These are phyloP conservation scores for Lepidostoma basale DNA, from an alignment of 1,140 invertebrate genomes.

Conservation along the genomic window DNA sequence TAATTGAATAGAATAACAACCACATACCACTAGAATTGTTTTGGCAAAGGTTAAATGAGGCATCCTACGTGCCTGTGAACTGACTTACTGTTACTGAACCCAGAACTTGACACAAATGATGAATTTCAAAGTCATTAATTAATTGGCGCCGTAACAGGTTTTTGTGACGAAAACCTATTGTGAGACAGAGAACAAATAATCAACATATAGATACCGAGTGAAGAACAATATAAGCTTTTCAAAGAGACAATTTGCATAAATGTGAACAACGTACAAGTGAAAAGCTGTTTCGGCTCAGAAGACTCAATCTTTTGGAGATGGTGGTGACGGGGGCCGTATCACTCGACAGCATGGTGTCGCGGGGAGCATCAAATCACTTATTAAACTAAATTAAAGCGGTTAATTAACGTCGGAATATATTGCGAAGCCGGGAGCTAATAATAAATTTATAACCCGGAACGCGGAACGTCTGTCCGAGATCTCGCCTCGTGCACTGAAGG, in stretches of 20 bases:
- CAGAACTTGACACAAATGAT: not conserved
- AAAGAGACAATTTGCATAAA: not conserved
- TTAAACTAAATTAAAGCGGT: not conserved
- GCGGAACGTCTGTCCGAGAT: slow-evolving; percentile 10
- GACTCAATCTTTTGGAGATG: slow-evolving; percentile 15
- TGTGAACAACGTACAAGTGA: slow-evolving; percentile 18
- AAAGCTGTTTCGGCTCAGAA: slow-evolving; percentile 29
- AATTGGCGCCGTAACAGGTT: not conserved
- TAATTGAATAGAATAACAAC: too few species aligned
- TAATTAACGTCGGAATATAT: too few species aligned
- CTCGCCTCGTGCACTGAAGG: not conserved
- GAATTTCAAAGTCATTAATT: too few species aligned
- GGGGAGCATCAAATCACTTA: not conserved
- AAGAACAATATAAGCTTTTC: too few species aligned
- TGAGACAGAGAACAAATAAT: too few species aligned
- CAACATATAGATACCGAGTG: too few species aligned
- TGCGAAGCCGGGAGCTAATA: too few species aligned
- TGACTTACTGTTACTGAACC: not conserved
- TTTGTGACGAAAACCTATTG: not conserved
- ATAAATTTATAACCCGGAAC: not conserved
- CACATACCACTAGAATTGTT: not conserved
- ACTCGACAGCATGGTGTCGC: slow-evolving; percentile 24
- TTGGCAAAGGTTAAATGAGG: slow-evolving; percentile 1
- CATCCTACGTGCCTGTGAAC: not conserved
- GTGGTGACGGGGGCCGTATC: slow-evolving; percentile 9